These are phyloP conservation scores for Willisornis vidua DNA, from an alignment of 2,113 vertebrate species.

Conservation along the genomic window DNA sequence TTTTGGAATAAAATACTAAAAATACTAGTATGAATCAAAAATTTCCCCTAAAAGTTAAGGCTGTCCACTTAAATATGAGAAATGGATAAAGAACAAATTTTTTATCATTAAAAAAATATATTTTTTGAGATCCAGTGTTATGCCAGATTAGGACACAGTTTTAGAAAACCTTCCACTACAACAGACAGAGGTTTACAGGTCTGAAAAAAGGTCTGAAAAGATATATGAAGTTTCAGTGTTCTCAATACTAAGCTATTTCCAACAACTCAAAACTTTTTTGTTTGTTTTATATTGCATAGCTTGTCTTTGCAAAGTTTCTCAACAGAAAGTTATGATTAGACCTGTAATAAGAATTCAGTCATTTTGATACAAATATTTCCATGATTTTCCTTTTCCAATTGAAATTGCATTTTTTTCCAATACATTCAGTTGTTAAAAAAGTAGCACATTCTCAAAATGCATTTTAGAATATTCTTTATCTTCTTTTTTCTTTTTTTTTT, in stretches of 20 bases:
- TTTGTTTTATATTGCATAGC: not conserved
- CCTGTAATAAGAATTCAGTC: not conserved
- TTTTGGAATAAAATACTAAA: not conserved
- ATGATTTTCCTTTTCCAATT: not conserved
- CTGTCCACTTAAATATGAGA: not conserved
- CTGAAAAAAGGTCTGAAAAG: not conserved
- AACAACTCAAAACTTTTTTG: not conserved
- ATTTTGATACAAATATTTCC: not conserved
- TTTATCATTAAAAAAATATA: not conserved
- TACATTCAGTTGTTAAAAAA: not conserved
- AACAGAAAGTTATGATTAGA: not conserved
- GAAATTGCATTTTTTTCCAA: not conserved
- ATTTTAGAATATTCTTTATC: not conserved
- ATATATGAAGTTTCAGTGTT: not conserved
- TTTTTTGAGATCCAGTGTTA: not conserved
- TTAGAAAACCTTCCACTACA: not conserved
- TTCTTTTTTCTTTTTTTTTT: no score
- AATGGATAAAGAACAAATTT: not conserved
- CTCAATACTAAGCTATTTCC: not conserved
- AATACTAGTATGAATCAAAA: not conserved
- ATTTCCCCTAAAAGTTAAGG: not conserved
- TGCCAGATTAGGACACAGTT: not conserved
- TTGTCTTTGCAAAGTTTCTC: not conserved
- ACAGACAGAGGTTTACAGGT: not conserved
- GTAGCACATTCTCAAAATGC: not conserved